Evolutionary conservation across 2,888 invertebrate genomes (phyloP).

Genomic region (Mythimna impura): DNA sequence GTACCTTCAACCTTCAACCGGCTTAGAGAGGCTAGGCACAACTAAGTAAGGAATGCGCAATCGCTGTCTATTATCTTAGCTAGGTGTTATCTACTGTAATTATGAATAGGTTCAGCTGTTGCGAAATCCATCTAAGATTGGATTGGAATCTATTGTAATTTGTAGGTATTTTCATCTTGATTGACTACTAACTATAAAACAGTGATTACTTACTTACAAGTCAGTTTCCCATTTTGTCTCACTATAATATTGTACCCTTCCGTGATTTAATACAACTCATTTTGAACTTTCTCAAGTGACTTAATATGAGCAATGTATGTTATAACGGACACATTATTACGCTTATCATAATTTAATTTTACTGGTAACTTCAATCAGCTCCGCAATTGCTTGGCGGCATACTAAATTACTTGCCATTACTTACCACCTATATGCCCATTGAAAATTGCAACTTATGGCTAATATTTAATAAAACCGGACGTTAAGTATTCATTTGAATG

Average conservation of each 20-base stretch:
- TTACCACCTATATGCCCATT: constrained; percentile 34
- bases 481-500: constrained; percentile 27
- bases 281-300: constrained; percentile 21
- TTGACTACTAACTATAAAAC: background rate
- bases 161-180: constrained; percentile 15
- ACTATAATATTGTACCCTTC: background rate
- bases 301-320: constrained; percentile 44
- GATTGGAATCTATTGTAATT: constrained; percentile 16
- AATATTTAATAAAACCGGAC: constrained; percentile 37
- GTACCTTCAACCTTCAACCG: constrained; percentile 77
- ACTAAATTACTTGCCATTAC: constrained; percentile 40
- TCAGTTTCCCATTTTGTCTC: background rate
- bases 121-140: constrained; percentile 44
- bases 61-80: constrained; percentile 70
- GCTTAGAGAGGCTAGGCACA: constrained; percentile 71
- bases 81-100: constrained; percentile 63
- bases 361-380: constrained; percentile 43
- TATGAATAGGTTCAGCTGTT: constrained; percentile 52
- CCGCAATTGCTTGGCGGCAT: constrained; percentile 30
- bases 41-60: constrained; percentile 76
- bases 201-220: background rate
- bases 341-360: constrained; percentile 41
- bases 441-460: constrained; percentile 34
- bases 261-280: background rate
- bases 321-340: constrained; percentile 37